Percentiles rank a stretch among this genome's conserved stretches.
Evolutionary conservation across 2,888 invertebrate genomes (phyloP).

Genomic region (Melanchra persicariae): DNA sequence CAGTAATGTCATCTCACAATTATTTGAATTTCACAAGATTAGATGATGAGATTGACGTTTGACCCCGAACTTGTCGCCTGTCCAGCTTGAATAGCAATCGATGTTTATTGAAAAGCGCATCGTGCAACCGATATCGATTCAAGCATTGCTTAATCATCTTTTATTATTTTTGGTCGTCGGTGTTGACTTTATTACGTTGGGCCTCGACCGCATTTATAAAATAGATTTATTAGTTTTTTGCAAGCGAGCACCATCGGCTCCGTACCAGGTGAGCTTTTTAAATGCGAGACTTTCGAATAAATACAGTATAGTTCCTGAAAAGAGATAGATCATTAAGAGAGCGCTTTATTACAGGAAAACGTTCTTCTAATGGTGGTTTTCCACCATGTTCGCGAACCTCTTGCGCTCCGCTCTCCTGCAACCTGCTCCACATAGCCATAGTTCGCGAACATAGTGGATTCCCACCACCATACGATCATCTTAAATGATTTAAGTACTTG

Average conservation of each 20-base stretch:
- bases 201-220: constrained; percentile 45
- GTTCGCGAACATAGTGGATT: too few species aligned
- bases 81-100: constrained; percentile 76
- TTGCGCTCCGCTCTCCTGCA: too few species aligned
- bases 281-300: constrained; percentile 7
- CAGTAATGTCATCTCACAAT: constrained; percentile 60
- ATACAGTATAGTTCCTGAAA: background rate
- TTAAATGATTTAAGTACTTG: background rate
- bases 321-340: background rate
- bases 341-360: background rate
- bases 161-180: constrained; percentile 38
- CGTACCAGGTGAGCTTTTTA: background rate
- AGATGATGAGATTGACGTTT: constrained; percentile 70
- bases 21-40: constrained; percentile 65
- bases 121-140: constrained; percentile 70
- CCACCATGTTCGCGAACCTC: too few species aligned
- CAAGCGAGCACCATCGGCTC: background rate
- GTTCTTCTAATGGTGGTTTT: background rate
- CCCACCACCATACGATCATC: too few species aligned
- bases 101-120: constrained; percentile 78
- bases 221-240: constrained; percentile 17
- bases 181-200: constrained; percentile 42
- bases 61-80: constrained; percentile 81
- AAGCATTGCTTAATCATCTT: constrained; percentile 61
- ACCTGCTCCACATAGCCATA: too few species aligned